These are phyloP conservation scores for Osmoderma eremita DNA, from an alignment of 2,888 invertebrate genomes.

Conservation along the genomic window DNA sequence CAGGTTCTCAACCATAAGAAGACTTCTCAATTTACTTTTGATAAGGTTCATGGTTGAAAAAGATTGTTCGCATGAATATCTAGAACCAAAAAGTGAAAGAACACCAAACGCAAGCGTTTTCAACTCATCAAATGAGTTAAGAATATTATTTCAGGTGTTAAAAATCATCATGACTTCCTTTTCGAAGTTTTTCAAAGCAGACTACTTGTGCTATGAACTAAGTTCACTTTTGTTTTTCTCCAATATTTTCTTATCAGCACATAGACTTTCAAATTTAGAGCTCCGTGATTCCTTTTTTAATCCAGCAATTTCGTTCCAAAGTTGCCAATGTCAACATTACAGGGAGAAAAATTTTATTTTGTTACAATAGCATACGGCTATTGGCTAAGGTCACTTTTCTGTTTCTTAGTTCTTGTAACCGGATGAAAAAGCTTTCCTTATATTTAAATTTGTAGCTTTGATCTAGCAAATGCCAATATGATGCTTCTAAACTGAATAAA, in stretches of 20 bases:
- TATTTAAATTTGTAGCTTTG: constrained; percentile 42
- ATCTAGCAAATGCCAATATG: constrained; percentile 43
- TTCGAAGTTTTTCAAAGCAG: constrained; percentile 49
- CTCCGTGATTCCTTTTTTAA: constrained; percentile 52
- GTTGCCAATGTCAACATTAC: constrained; percentile 37
- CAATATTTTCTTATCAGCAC: constrained; percentile 59
- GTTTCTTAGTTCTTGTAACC: constrained; percentile 53
- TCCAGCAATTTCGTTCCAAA: constrained; percentile 43
- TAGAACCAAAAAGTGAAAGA: constrained; percentile 45
- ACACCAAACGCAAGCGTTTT: constrained; percentile 47
- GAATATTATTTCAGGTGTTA: constrained; percentile 38
- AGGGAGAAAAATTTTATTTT: constrained; percentile 41
- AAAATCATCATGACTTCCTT: constrained; percentile 46
- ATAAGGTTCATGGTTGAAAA: constrained; percentile 46
- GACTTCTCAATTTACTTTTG: constrained; percentile 41
- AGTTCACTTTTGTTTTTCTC: constrained; percentile 53
- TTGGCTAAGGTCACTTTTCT: constrained; percentile 45
- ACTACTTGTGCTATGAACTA: constrained; percentile 49
- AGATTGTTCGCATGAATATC: constrained; percentile 46
- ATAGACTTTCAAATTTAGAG: constrained; percentile 54
- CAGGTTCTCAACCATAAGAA: constrained; percentile 50
- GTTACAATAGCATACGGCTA: constrained; percentile 46
- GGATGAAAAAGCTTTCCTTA: constrained; percentile 49
- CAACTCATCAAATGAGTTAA: constrained; percentile 34
- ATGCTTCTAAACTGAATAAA: constrained; percentile 46